A percentile compares a stretch with the other conserved stretches of the same genome.
Conservation (phyloP, 1,140 invertebrate genomes). For the Temnothorax longispinosus region DNA sequence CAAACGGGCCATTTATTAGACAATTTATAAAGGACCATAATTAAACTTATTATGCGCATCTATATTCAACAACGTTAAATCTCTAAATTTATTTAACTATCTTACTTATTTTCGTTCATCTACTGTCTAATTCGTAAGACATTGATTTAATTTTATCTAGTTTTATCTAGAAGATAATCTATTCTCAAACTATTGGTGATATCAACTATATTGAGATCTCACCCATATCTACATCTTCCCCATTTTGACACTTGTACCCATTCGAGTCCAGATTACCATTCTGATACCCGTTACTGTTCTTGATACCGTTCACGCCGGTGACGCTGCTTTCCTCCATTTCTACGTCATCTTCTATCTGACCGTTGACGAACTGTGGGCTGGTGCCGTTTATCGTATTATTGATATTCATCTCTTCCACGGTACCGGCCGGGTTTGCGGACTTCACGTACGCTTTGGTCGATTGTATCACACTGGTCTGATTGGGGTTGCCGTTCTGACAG, state of each 20-base stretch:
- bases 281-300: constrained; percentile 87
- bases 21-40: not conserved
- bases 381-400: constrained; percentile 82
- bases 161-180: not conserved
- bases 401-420: constrained; percentile 84
- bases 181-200: not conserved
- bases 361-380: constrained; percentile 81
- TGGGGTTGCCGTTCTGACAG: constrained; percentile 84
- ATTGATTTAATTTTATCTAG: not conserved
- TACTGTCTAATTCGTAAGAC: not conserved
- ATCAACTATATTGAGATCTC: constrained; percentile 64
- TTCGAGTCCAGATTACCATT: constrained; percentile 88
- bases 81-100: constrained; percentile 12
- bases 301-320: constrained; percentile 78
- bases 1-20: not conserved
- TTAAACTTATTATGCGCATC: not conserved
- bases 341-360: constrained; percentile 84
- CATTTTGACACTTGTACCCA: constrained; percentile 84
- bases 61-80: not conserved
- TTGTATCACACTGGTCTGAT: constrained; percentile 91
- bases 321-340: constrained; percentile 84
- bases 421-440: constrained; percentile 80
- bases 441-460: constrained; percentile 89
- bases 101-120: not conserved
- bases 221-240: constrained; percentile 90